phyloP scores from a whole-genome alignment of 2,797 vertebrate species.

The Gobionotothen gibberifrons region DNA sequence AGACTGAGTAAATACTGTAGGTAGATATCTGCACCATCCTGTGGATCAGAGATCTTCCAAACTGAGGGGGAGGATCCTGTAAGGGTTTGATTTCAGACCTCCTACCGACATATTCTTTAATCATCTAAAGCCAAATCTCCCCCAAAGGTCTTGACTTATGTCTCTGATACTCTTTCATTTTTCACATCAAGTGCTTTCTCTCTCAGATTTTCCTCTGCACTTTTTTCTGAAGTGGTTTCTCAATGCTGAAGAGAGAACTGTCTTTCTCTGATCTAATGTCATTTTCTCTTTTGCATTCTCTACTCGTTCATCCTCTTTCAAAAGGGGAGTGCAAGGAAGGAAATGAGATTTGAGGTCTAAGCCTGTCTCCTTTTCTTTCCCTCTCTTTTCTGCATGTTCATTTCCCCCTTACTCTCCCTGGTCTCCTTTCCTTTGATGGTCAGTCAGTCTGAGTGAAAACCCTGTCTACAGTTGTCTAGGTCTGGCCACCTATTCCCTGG shows the following conservation, averaged over 20 bases:
- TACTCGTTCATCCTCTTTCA: not conserved
- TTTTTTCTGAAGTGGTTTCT: constrained; percentile 6
- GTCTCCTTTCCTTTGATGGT: not conserved
- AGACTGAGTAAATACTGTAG: constrained; percentile 16
- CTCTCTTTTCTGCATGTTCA: not conserved
- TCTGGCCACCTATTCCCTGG: not conserved
- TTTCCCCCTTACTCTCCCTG: not conserved
- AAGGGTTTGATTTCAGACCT: constrained; percentile 25
- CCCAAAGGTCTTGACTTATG: not conserved
- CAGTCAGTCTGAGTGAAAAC: constrained; percentile 13
- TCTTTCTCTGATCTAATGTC: constrained; percentile 3
- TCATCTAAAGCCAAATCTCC: constrained; percentile 7
- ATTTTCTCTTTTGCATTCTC: not conserved
- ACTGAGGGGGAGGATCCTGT: constrained; percentile 10
- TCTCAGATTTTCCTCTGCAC: not conserved
- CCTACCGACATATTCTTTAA: constrained; percentile 2
- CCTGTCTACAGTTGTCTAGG: not conserved
- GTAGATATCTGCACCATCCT: constrained; percentile 3
- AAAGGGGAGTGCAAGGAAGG: not conserved
- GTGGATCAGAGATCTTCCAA: constrained; percentile 23
- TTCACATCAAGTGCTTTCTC: constrained; percentile 2
- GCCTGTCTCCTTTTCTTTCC: not conserved
- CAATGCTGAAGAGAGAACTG: not conserved
- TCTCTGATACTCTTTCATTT: not conserved
- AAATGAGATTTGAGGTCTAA: not conserved